Percentiles rank a stretch among this genome's conserved stretches.
These are phyloP conservation scores for Babylonia areolata DNA, from an alignment of 1,140 invertebrate genomes.

Conservation along the genomic window DNA sequence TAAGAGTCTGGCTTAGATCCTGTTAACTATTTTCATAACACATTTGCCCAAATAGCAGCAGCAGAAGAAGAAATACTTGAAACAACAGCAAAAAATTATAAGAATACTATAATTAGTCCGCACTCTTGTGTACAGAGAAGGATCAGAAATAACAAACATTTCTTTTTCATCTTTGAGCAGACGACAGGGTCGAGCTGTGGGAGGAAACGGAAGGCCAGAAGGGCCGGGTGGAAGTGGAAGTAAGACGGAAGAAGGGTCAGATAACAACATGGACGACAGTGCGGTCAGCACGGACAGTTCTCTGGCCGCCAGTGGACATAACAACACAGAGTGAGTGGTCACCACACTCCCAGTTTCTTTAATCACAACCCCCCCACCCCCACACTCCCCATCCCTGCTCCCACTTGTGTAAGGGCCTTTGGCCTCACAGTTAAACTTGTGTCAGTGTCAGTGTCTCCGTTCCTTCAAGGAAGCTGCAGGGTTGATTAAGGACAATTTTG, in stretches of 20 bases:
- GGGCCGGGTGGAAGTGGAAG: neutral
- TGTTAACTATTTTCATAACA: no score
- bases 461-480: no score
- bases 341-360: neutral
- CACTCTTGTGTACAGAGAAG: no score
- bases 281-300: slow-evolving; percentile 31
- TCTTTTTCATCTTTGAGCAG: neutral
- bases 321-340: slow-evolving; percentile 4
- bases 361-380: neutral
- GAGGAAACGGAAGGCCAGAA: neutral
- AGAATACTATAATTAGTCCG: no score
- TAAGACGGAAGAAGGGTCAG: neutral
- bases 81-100: no score
- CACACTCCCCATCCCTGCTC: no score
- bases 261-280: slow-evolving; percentile 26
- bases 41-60: no score
- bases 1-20: no score
- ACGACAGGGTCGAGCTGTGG: slow-evolving; percentile 9
- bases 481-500: neutral
- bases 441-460: no score
- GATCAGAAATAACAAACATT: no score
- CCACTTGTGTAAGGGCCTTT: neutral
- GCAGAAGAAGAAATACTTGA: no score
- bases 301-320: slow-evolving; percentile 8
- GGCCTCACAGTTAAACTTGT: no score